phyloP scores from a whole-genome alignment of 2,113 vertebrate genomes.

The Amazona guildingii region DNA sequence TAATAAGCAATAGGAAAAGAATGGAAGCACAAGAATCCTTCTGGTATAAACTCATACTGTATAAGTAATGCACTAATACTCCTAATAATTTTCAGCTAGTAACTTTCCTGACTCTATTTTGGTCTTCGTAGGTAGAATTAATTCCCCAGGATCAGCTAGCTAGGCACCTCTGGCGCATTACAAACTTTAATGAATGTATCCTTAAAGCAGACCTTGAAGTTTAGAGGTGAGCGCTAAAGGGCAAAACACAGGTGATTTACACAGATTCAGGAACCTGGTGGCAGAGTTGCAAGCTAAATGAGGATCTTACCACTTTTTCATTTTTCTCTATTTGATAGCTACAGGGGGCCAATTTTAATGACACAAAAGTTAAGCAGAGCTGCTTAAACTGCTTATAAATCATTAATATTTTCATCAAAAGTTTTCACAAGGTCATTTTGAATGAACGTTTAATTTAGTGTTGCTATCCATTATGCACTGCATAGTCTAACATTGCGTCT shows the following conservation, averaged over 20 bases:
- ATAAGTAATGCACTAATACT: neutral
- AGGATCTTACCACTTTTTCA: rapidly evolving
- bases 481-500: neutral
- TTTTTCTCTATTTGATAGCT: neutral
- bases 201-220: neutral
- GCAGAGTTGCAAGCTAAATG: neutral
- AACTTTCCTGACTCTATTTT: neutral
- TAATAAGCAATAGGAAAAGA: neutral
- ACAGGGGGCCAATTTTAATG: neutral
- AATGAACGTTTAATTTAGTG: neutral
- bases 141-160: neutral
- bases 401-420: neutral
- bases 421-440: neutral
- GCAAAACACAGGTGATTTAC: neutral
- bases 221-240: neutral
- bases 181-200: neutral
- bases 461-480: neutral
- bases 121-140: neutral
- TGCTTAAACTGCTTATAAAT: neutral
- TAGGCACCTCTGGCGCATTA: neutral
- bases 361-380: neutral
- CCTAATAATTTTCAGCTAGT: neutral
- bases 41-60: neutral
- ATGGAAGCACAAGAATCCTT: neutral
- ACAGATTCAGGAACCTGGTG: neutral